Percentiles rank a stretch among this genome's conserved stretches.
Evolutionary conservation across 2,888 invertebrate genomes (phyloP).

Genomic region (Drepanosiphum platanoidis): DNA sequence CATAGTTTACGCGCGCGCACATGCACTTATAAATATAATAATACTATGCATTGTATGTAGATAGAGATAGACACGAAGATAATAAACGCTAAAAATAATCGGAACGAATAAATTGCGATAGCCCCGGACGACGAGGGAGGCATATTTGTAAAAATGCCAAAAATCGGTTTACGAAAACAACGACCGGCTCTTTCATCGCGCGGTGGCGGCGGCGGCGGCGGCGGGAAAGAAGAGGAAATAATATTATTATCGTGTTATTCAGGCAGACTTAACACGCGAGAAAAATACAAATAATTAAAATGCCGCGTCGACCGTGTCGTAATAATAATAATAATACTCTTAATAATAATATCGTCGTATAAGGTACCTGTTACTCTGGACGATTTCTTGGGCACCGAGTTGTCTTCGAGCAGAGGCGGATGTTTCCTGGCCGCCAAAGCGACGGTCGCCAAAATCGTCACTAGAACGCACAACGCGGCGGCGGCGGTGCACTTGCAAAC

Average conservation of each 20-base stretch:
- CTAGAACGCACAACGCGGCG: conserved; percentile 13
- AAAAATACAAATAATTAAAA: neutral
- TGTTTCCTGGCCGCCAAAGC: conserved; percentile 42
- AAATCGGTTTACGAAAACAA: conserved; percentile 47
- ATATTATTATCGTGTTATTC: neutral
- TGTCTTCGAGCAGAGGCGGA: conserved; percentile 55
- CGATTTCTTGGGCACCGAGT: conserved; percentile 41
- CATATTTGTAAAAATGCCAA: conserved; percentile 60
- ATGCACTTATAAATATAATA: neutral
- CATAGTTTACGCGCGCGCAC: neutral
- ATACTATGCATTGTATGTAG: neutral
- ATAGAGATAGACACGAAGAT: neutral
- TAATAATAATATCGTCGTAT: neutral
- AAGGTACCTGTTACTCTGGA: conserved; percentile 54
- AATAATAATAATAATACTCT: neutral
- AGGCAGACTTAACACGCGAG: neutral
- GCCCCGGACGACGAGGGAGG: conserved; percentile 26
- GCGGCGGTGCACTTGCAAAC: conserved; percentile 14
- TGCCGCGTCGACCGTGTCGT: neutral
- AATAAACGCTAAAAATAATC: conserved; percentile 58
- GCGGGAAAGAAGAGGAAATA: neutral
- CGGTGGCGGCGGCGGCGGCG: neutral
- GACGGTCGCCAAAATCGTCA: neutral
- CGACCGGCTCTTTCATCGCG: conserved; percentile 17
- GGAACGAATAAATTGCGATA: conserved; percentile 47